A percentile compares a stretch with the other conserved stretches of the same genome.
These are phyloP conservation scores for Scelioninae gen. 1 DNA, from an alignment of 2,888 invertebrate genomes.

Conservation along the genomic window DNA sequence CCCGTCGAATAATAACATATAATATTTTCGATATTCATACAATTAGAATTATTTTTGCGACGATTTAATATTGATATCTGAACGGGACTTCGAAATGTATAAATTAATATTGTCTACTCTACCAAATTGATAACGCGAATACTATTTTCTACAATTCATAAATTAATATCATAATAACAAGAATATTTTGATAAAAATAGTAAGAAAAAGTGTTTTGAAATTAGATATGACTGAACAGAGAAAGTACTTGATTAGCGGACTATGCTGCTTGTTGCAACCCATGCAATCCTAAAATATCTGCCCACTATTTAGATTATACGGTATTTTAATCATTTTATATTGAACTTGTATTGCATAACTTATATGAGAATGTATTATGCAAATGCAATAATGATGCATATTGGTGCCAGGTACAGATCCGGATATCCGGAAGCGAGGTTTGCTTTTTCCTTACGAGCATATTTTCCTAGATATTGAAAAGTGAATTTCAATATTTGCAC, in stretches of 20 bases:
- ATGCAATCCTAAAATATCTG: slow-evolving; percentile 15
- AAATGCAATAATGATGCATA: slow-evolving; percentile 20
- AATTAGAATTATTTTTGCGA: too few relatives aligned
- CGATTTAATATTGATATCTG: background rate
- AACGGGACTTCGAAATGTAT: too few relatives aligned
- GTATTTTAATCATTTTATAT: slow-evolving; percentile 16
- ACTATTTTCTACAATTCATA: slow-evolving; percentile 25
- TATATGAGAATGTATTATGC: slow-evolving; percentile 19
- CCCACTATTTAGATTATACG: slow-evolving; percentile 9
- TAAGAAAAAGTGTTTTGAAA: background rate
- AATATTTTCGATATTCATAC: too few relatives aligned
- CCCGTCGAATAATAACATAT: too few relatives aligned
- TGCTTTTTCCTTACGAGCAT: too few relatives aligned
- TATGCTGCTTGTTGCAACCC: background rate
- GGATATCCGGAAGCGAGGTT: slow-evolving; percentile 44
- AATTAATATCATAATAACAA: slow-evolving; percentile 5
- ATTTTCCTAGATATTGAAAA: too few relatives aligned
- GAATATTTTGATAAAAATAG: slow-evolving; percentile 4
- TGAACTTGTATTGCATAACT: slow-evolving; percentile 9
- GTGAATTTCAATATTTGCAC: too few relatives aligned
- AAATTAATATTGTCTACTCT: too few relatives aligned
- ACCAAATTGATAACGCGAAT: too few relatives aligned
- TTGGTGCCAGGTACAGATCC: slow-evolving; percentile 10
- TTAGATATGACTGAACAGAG: slow-evolving; percentile 23
- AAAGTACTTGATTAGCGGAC: slow-evolving; percentile 23